phyloP scores from a whole-genome alignment of 1,140 invertebrate genomes.

The Metopolophium dirhodum region DNA sequence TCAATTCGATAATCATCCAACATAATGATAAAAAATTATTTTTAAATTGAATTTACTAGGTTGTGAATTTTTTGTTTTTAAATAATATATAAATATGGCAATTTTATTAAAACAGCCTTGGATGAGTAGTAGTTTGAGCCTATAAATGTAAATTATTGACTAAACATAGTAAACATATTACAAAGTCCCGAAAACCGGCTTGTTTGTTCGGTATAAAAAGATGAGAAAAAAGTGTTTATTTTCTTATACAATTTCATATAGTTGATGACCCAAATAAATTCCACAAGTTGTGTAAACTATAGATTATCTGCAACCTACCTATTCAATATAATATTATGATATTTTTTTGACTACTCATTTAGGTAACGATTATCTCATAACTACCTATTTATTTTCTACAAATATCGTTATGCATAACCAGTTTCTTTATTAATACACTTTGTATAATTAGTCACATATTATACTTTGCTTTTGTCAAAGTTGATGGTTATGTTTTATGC shows the following conservation, averaged over 20 bases:
- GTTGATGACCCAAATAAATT: slow-evolving; percentile 7
- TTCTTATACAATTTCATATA: not conserved
- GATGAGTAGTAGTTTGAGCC: not conserved
- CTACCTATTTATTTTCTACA: not conserved
- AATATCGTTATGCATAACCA: not conserved
- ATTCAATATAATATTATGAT: not conserved
- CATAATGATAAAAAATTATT: not conserved
- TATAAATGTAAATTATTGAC: not conserved
- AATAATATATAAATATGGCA: not conserved
- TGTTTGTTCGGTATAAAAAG: not conserved
- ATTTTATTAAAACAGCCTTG: not conserved
- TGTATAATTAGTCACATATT: not conserved
- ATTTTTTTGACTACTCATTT: not conserved
- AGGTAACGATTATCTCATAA: not conserved
- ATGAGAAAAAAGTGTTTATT: not conserved
- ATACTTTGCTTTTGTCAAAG: not conserved
- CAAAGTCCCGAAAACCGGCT: slow-evolving; percentile 1
- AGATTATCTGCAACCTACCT: not conserved
- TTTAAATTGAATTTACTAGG: not conserved
- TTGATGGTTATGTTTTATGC: not conserved
- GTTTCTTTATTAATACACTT: not conserved
- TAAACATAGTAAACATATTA: not conserved
- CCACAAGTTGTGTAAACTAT: slow-evolving; percentile 1
- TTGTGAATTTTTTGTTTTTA: not conserved
- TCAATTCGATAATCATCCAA: not conserved